A percentile compares a stretch with the other conserved stretches of the same genome.
Conservation (phyloP, 2,888 invertebrate species). For the Hypsopygia costalis region DNA sequence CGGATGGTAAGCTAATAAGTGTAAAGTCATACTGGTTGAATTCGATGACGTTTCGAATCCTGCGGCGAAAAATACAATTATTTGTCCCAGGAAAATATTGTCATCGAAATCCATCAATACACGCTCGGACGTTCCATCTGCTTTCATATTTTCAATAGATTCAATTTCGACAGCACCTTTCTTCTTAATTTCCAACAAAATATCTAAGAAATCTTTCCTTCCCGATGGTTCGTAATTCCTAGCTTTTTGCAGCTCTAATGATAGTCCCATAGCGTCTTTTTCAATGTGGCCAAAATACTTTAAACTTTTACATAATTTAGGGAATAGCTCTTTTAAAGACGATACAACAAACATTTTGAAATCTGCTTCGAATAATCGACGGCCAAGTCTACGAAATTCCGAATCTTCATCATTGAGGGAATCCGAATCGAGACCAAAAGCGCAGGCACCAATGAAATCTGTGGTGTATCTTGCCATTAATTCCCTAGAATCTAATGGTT, state of each 20-base stretch:
- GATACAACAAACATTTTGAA: constrained; percentile 20
- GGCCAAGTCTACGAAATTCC: constrained; percentile 12
- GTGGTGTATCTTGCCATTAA: constrained; percentile 32
- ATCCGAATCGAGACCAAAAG: constrained; percentile 29
- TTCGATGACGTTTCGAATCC: constrained; percentile 39
- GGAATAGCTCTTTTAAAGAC: constrained; percentile 21
- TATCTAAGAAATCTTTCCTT: constrained; percentile 11
- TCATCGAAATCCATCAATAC: constrained; percentile 2
- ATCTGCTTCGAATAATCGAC: constrained; percentile 14
- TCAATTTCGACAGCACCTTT: constrained; percentile 10
- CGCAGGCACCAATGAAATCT: constrained; percentile 34
- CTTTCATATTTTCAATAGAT: constrained; percentile 9
- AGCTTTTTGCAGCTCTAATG: not conserved
- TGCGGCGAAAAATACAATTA: constrained; percentile 19
- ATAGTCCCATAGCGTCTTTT: not conserved
- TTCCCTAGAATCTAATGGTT: constrained; percentile 24
- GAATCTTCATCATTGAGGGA: constrained; percentile 11
- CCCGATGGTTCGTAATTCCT: constrained; percentile 10
- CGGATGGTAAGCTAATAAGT: constrained; percentile 36
- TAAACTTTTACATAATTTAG: constrained; percentile 20
- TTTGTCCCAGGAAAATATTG: constrained; percentile 3
- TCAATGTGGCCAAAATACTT: constrained; percentile 13
- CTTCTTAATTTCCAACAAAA: constrained; percentile 9
- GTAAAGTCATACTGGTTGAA: constrained; percentile 34
- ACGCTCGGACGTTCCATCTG: constrained; percentile 7